These are phyloP conservation scores for Apis mellifera DNA, from an alignment of 1,140 invertebrate species.

Conservation along the genomic window Amel_HAv3.1 CM009934.2:1817501-1818000, in stretches of 20 bases:
- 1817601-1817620: background rate
- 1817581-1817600: background rate
- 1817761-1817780: constrained; percentile 51
- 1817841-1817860: background rate
- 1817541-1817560: background rate
- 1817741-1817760: constrained; percentile 37
- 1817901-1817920: background rate
- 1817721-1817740: background rate
- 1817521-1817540: background rate
- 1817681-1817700: too few species aligned
- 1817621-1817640: background rate
- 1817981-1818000: too few species aligned
- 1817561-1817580: background rate
- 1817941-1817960: background rate
- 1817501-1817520: background rate
- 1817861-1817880: background rate
- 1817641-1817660: background rate
- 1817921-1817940: too few species aligned
- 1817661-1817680: background rate
- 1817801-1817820: too few species aligned
- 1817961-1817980: too few species aligned
- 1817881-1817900: background rate
- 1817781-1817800: background rate
- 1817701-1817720: background rate
- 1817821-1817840: constrained; percentile 30